Evolutionary conservation across 2,888 invertebrate genomes (phyloP).

Genomic region (Patella ulyssiponensis): DNA sequence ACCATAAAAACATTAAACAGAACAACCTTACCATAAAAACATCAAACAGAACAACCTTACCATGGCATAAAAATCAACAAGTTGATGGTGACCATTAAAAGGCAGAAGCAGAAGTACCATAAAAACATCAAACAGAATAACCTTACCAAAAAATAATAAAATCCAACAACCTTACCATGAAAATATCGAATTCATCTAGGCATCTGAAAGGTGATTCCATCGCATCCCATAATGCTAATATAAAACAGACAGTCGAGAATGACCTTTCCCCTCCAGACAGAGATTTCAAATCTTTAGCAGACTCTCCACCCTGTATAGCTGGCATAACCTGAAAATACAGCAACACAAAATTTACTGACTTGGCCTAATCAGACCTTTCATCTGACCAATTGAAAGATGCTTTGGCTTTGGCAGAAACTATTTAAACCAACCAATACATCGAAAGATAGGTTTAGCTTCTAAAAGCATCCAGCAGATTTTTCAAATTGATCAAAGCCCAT

Average conservation of each 20-base stretch:
- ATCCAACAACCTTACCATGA: constrained; percentile 80
- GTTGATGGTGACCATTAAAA: no score
- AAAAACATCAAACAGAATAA: not conserved
- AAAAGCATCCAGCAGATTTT: no score
- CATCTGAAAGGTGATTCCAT: constrained; percentile 93
- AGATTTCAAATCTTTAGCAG: constrained; percentile 72
- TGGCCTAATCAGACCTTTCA: not conserved
- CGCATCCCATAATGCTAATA: constrained; percentile 93
- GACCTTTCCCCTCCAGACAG: constrained; percentile 97
- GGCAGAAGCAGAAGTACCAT: no score
- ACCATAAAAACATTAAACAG: no score
- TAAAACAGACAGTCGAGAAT: constrained; percentile 93
- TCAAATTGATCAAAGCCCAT: no score
- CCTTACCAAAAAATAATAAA: not conserved
- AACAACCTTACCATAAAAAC: not conserved
- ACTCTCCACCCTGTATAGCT: constrained; percentile 39
- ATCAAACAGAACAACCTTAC: not conserved
- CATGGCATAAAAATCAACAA: no score
- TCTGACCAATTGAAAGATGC: not conserved
- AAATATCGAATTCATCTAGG: constrained; percentile 97
- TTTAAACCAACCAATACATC: no score
- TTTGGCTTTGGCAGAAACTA: not conserved
- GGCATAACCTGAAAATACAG: constrained; percentile 19
- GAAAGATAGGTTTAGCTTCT: no score
- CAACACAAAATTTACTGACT: not conserved